Base-by-base conservation (phyloP, 2,113 vertebrate genomes). In the Galbula dea region DNA sequence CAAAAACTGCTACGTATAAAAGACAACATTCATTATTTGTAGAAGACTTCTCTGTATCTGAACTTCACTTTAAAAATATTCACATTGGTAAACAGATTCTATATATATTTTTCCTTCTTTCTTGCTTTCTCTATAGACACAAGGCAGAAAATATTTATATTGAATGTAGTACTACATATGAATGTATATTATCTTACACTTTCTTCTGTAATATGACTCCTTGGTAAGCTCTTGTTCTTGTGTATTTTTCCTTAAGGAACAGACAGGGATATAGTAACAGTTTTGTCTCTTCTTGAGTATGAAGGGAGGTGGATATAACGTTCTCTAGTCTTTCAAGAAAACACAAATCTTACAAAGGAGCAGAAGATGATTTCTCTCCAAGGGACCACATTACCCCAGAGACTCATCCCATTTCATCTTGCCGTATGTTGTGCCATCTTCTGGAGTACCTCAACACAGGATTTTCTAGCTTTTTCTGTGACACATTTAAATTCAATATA, bases 311-410 rank as follows among this genome's bases (percentile, higher is more conserved):
- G 43, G 76, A 29, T 84, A 43, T 32, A 66, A 66, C 11, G 32
- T 41, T 57, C 13, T 37, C 29, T 46, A 81, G 65, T 45, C 62
- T 91, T 93, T 92, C 90, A 83, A 79, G 86, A 85, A 96, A 92
- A 82, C 77, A n/a, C 77, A 85, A 36, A 82, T 93, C 95, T 92
- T 95, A 46, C 73, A 90, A 86, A 61, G 41, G 41, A 81, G 69
- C 86, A 83, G 73, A 62, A 77, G 71, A 86, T 22, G 24, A 51
- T 68, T 95, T 92, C 59, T 93, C 73, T 87, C 75, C 54, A 62
- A 88, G 73, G 59, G 62, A 82, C 83, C 55, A 52, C 12, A 43
- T 88, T 77, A 62, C 67, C 65, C 78, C 34, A 55, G 85, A 88
- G 88, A 73, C 55, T 85, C 49, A 68, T 76, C 67, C 78, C 45